Percentiles rank a stretch among this genome's conserved stretches.
Conservation (phyloP, 2,113 vertebrate species). For the Arvicanthis niloticus region DNA sequence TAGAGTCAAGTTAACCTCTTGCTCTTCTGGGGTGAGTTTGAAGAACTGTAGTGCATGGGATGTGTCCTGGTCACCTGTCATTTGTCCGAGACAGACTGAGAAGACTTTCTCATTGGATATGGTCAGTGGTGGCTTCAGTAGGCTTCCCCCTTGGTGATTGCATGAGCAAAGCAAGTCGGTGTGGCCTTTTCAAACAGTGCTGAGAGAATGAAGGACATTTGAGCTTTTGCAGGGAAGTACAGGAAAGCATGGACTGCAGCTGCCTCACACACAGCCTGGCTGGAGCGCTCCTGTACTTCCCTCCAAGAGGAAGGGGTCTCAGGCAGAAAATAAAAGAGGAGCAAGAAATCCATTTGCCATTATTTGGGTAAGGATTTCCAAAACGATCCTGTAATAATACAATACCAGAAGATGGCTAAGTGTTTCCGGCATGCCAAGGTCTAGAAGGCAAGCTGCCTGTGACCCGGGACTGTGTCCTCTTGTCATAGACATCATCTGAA, state of each 20-base stretch:
- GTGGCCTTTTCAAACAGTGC: not conserved
- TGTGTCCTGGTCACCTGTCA: not conserved
- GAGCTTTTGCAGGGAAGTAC: not conserved
- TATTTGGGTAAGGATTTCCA: constrained; percentile 20
- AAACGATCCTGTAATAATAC: not conserved
- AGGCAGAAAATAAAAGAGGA: not conserved
- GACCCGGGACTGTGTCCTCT: not conserved
- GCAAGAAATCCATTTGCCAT: not conserved
- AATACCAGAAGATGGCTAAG: not conserved
- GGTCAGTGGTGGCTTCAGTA: not conserved
- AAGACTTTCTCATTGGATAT: not conserved
- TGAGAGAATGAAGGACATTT: not conserved
- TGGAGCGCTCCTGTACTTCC: not conserved
- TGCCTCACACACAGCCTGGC: not conserved
- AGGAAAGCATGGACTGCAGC: not conserved
- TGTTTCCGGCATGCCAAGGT: not conserved
- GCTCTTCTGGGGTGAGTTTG: constrained; percentile 18
- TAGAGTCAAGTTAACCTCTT: not conserved
- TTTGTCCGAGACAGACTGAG: not conserved
- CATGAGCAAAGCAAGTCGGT: not conserved
- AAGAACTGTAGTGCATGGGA: not conserved
- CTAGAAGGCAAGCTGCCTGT: not conserved
- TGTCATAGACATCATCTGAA: not conserved
- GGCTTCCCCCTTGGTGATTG: not conserved
- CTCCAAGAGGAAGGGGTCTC: not conserved